phyloP scores from a whole-genome alignment of 1,140 invertebrate species.

The Habropoda laboriosa region DNA sequence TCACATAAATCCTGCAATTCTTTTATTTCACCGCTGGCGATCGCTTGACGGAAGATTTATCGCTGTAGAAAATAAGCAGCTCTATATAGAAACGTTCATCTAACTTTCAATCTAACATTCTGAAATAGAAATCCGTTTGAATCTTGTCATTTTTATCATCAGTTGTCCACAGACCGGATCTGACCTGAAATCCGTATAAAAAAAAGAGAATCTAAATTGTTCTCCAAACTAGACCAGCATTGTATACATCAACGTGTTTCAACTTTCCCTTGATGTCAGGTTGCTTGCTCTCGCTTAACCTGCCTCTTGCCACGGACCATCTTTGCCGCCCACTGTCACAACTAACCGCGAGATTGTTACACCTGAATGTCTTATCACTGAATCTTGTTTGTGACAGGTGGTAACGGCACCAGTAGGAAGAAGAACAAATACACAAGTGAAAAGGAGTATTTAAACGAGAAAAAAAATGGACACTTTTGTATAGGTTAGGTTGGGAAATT shows the following conservation, averaged over 20 bases:
- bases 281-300: constrained; percentile 39
- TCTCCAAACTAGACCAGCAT: constrained; percentile 40
- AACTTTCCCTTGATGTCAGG: constrained; percentile 59
- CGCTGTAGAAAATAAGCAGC: background rate
- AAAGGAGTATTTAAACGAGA: background rate
- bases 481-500: no score
- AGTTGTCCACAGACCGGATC: background rate
- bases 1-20: no score
- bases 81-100: background rate
- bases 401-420: background rate
- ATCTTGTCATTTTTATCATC: constrained; percentile 39
- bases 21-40: no score
- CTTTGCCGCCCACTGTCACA: constrained; percentile 56
- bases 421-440: background rate
- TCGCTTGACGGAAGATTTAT: no score
- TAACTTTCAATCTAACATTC: background rate
- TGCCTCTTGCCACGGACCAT: constrained; percentile 42
- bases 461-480: no score
- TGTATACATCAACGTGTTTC: constrained; percentile 31
- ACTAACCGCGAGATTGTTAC: constrained; percentile 43
- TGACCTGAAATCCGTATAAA: background rate
- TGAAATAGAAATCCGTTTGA: background rate
- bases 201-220: constrained; percentile 38
- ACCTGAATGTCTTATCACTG: constrained; percentile 19
- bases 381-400: constrained; percentile 33